Base-by-base conservation (phyloP, 2,113 vertebrate species). In the Trachemys scripta region DNA sequence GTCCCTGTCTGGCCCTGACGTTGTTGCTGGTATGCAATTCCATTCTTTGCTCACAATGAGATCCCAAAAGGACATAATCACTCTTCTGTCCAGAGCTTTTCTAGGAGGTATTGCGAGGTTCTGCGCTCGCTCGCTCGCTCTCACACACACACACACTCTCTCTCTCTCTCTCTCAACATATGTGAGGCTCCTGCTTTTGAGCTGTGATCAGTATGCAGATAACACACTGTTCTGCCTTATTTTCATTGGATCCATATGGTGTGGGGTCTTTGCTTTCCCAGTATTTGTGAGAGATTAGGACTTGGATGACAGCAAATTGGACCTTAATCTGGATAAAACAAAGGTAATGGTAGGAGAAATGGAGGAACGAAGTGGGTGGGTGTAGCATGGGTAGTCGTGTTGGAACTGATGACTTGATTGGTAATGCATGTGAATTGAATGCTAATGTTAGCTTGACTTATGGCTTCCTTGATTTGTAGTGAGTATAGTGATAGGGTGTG, bases 281-380 rank as follows among this genome's bases (percentile, higher is more conserved):
- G 10, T 5, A 5, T 59, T 38, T 49, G 45, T 59, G 82, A 54
- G 25, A 20, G 7, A 42, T 47, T 50, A 79, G 57, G 31, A 27
- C 16, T 20, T 14, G 56, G 65, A 59, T 50, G 50, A 24, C 78
- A 76, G 38, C 22, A 76, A 78, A 47, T 78, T 4, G 1, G 11
- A 4, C 1, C 25, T 45, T 47, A 27, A 47, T 0, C 0, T 14
- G 54, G 19, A 42, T 49, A 92, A 92, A 25, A 47, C 5, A 47
- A 27, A 45, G 24, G 5, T 45, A 79, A 31, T 35, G 16, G 14
- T 31, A 22, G 27, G 47, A 49, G 47, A 29, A 79, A 50, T 5
- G 12, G 72, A 75, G 24, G 42, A 25, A 78, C 29, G 80, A 85
- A 29, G 16, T 42, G 22, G 57, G 45, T 72, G 65, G 65, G 5